These are phyloP conservation scores for Enoplosus armatus DNA, from an alignment of 2,797 vertebrate species.

Conservation along the genomic window DNA sequence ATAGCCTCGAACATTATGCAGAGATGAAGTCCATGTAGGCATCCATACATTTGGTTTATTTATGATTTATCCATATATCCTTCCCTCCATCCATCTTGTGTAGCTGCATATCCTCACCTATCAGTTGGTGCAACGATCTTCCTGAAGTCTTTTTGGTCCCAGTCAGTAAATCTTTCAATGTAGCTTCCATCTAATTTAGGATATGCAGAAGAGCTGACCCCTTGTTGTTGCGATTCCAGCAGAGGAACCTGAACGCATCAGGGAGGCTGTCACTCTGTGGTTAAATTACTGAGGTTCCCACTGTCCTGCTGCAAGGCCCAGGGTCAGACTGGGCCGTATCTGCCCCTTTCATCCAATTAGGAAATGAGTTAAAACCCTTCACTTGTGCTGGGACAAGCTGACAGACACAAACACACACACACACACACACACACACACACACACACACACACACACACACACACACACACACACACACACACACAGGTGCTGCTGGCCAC, in stretches of 20 bases:
- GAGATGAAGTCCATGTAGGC: constrained; percentile 51
- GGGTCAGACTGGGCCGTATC: constrained; percentile 74
- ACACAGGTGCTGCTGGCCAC: constrained; percentile 50
- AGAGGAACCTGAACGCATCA: constrained; percentile 66
- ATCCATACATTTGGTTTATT: constrained; percentile 63
- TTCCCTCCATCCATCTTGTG: constrained; percentile 48
- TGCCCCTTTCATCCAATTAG: constrained; percentile 85
- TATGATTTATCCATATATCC: constrained; percentile 64
- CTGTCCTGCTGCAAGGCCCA: constrained; percentile 73
- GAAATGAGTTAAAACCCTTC: constrained; percentile 82
- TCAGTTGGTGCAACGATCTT: constrained; percentile 56
- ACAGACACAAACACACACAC: constrained; percentile 49
- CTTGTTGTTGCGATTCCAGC: constrained; percentile 50
- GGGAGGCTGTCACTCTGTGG: constrained; percentile 75
- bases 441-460: constrained; percentile 23
- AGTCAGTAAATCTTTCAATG: constrained; percentile 62
- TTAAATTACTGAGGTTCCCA: constrained; percentile 78
- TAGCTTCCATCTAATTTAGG: constrained; percentile 55
- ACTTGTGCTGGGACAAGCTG: constrained; percentile 69
- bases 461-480: constrained; percentile 21
- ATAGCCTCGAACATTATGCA: constrained; percentile 69
- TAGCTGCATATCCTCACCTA: constrained; percentile 54
- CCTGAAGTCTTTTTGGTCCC: constrained; percentile 21
- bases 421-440: constrained; percentile 12
- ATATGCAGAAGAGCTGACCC: constrained; percentile 47